phyloP scores from a whole-genome alignment of 2,113 vertebrate genomes.

The Saccopteryx leptura region DNA sequence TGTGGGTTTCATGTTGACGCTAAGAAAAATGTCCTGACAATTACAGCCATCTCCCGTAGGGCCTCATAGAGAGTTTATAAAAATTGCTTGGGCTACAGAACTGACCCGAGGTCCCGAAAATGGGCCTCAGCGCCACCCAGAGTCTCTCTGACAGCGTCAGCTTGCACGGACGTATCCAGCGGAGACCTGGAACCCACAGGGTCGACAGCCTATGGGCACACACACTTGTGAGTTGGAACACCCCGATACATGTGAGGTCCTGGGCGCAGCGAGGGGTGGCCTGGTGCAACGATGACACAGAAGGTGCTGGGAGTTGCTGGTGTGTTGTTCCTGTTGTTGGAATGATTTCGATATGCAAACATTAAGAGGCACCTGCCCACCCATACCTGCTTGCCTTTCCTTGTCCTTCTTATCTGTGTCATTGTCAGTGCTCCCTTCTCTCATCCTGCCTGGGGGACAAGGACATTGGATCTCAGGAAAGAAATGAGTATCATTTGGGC shows the following conservation, averaged over 20 bases:
- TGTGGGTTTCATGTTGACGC: slow-evolving; percentile 37
- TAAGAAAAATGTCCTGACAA: slow-evolving; percentile 66
- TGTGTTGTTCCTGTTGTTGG: neutral
- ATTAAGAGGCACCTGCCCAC: rapidly evolving
- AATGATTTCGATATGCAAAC: neutral
- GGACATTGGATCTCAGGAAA: neutral
- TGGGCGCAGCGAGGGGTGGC: rapidly evolving
- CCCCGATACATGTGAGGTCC: rapidly evolving
- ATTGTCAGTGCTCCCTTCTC: neutral
- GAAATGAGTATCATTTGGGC: neutral
- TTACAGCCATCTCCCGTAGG: slow-evolving; percentile 45
- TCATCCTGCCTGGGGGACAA: neutral
- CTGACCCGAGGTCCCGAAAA: slow-evolving; percentile 20
- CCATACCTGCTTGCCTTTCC: neutral
- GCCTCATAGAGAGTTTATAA: neutral
- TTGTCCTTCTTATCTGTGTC: neutral
- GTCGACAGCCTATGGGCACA: no score
- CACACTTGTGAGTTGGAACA: neutral
- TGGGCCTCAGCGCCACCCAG: neutral
- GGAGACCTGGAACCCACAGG: neutral
- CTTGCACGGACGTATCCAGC: rapidly evolving
- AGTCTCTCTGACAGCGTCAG: neutral
- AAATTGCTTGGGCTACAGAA: neutral
- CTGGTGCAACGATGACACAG: neutral
- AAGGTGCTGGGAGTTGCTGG: no score